A percentile compares a stretch with the other conserved stretches of the same genome.
Evolutionary conservation across 2,113 vertebrate species (phyloP).

Genomic region (Prolemur simus): DNA sequence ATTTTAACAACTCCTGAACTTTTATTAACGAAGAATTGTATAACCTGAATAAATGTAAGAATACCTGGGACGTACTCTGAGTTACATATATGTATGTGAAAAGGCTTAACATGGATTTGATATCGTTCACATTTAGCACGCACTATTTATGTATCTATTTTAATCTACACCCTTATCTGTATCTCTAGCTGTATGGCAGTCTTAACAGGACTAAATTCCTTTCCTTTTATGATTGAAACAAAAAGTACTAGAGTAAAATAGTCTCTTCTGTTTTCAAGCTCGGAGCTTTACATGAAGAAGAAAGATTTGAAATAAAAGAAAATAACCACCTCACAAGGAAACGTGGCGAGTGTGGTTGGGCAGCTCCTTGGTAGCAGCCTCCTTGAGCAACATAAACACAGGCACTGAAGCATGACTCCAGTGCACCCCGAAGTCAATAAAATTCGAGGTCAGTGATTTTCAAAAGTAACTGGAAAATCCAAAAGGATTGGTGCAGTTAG

Average conservation of each 20-base stretch:
- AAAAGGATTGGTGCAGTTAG: neutral
- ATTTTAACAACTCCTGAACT: neutral
- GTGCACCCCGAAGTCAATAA: neutral
- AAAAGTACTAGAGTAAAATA: neutral
- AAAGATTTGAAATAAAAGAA: neutral
- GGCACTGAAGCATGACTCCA: neutral
- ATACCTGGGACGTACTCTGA: neutral
- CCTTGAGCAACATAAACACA: neutral
- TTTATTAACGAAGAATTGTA: neutral
- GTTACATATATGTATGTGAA: neutral
- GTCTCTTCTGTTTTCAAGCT: neutral
- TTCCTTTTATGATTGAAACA: neutral
- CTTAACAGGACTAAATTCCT: neutral
- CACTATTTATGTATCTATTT: neutral
- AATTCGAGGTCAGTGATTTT: constrained; percentile 31
- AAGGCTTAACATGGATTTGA: neutral
- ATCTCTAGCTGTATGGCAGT: neutral
- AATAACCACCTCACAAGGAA: neutral
- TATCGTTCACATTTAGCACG: neutral
- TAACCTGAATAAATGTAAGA: neutral
- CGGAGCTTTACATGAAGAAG: neutral
- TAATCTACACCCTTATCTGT: neutral
- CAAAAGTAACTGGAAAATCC: constrained; percentile 2
- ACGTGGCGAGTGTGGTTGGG: neutral
- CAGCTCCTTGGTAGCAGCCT: neutral